Conservation (phyloP, 2,113 vertebrate genomes). For the Gavialis gangeticus region DNA sequence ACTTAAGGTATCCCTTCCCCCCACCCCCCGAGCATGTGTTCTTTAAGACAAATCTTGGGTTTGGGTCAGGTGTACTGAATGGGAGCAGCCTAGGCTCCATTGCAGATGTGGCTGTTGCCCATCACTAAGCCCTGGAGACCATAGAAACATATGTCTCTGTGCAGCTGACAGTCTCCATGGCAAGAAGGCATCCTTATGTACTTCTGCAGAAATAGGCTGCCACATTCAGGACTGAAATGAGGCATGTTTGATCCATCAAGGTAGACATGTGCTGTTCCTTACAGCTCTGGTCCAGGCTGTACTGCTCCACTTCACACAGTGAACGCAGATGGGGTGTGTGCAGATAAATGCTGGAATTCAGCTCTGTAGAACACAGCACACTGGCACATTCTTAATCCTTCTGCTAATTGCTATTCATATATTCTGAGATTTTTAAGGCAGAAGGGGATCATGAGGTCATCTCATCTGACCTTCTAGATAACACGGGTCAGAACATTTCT, state of each 20-base stretch:
- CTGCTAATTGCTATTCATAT: not conserved
- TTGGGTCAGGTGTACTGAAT: not conserved
- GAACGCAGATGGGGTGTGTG: accelerated
- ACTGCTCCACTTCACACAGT: not conserved
- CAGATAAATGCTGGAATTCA: not conserved
- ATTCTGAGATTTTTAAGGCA: not conserved
- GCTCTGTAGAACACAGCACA: not conserved
- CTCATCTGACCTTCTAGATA: accelerated
- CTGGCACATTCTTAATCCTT: accelerated
- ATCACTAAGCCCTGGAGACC: conserved; percentile 18
- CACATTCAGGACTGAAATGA: not conserved
- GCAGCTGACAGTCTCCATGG: conserved; percentile 20
- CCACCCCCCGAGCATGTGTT: too few relatives aligned
- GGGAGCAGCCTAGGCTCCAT: not conserved
- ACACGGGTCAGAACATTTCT: not conserved
- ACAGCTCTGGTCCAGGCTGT: not conserved
- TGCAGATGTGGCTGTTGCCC: conserved; percentile 30
- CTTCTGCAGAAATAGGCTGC: conserved; percentile 6
- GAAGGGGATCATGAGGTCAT: not conserved
- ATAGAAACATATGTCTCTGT: not conserved
- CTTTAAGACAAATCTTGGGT: not conserved
- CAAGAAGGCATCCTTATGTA: conserved; percentile 43
- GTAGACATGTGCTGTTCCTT: not conserved
- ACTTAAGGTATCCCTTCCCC: not conserved
- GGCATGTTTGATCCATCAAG: not conserved